Base-by-base conservation (phyloP, 2,888 invertebrate species). In the Drosophila ustulata region DNA sequence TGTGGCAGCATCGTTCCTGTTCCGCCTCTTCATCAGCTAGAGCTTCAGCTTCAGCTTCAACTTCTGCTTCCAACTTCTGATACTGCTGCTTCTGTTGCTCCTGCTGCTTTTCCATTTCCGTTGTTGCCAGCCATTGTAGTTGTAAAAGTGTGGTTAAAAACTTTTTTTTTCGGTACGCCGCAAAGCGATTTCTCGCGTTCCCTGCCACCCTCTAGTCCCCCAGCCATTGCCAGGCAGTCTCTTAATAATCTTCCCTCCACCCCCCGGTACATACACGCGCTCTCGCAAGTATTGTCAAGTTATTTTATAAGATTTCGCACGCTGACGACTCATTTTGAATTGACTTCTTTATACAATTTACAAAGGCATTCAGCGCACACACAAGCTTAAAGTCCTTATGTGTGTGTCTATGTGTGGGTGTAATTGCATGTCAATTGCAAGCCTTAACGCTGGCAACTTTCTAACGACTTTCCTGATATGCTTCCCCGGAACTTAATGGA, bases 391-490 rank as follows among this genome's bases (percentile, higher is more conserved):
- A 41, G 47, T 57, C 41, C 45, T 23, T 41, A 28, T 46, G 5
- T 18, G 43, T 18, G 46, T 26, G 18, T n/a, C 45, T 46, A 30
- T 46, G 64, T 23, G 51, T 57, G 65, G 26, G 63, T 75, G 79
- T 83, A 83, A 83, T 88, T 88, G 89, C 87, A 88, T 83, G 89
- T 83, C 89, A 83, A 86, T 83, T 88, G 83, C 89, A 88, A 67
- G 84, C 61, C 67, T 58, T 32, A 30, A 51, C 32, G 32, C 43
- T 52, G 73, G 55, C 52, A 76, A 74, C 49, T 78, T 77, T 69
- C 52, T 70, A 70, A 78, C 62, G 56, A 57, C 58, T 57, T 72
- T 49, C 49, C 26, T 28, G 37, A 26, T 49, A 28, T 46, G 47
- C 11, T 34, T 45, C 25, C 32, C 34, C 8, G 18, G 26, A 51